These are phyloP conservation scores for Oreochromis spilurus DNA, from an alignment of 2,113 vertebrate genomes.

Conservation along the genomic window DNA sequence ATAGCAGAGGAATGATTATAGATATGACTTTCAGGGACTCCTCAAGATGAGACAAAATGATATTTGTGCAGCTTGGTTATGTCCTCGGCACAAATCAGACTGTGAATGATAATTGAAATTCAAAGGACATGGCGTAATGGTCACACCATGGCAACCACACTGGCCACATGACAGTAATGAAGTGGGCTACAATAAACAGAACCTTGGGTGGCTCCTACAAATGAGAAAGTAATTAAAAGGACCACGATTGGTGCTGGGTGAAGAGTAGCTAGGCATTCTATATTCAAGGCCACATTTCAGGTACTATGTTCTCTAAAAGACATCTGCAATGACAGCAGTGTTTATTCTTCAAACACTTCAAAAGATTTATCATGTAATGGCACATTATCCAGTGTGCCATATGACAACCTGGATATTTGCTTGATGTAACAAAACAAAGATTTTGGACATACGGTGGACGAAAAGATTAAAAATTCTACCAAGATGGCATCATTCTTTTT, in stretches of 20 bases:
- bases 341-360: slow-evolving; percentile 1
- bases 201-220: slow-evolving; percentile 54
- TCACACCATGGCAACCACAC: slow-evolving; percentile 59
- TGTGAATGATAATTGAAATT: slow-evolving; percentile 63
- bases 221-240: slow-evolving; percentile 68
- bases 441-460: not conserved
- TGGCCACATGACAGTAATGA: slow-evolving; percentile 57
- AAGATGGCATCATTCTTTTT: not conserved
- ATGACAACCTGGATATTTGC: not conserved
- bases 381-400: not conserved
- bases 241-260: not conserved
- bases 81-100: slow-evolving; percentile 17
- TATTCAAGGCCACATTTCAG: slow-evolving; percentile 47
- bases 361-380: not conserved
- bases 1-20: not conserved
- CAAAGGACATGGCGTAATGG: slow-evolving; percentile 53
- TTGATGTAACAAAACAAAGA: not conserved
- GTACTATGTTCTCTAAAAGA: not conserved
- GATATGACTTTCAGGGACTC: slow-evolving; percentile 3
- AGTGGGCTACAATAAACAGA: slow-evolving; percentile 62
- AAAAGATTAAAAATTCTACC: slow-evolving; percentile 21
- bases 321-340: not conserved
- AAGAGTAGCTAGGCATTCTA: slow-evolving; percentile 22
- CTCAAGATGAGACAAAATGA: slow-evolving; percentile 13
- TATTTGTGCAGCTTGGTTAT: slow-evolving; percentile 2